Conservation (phyloP, 2,888 invertebrate species). For the Drosophila mimica region DNA sequence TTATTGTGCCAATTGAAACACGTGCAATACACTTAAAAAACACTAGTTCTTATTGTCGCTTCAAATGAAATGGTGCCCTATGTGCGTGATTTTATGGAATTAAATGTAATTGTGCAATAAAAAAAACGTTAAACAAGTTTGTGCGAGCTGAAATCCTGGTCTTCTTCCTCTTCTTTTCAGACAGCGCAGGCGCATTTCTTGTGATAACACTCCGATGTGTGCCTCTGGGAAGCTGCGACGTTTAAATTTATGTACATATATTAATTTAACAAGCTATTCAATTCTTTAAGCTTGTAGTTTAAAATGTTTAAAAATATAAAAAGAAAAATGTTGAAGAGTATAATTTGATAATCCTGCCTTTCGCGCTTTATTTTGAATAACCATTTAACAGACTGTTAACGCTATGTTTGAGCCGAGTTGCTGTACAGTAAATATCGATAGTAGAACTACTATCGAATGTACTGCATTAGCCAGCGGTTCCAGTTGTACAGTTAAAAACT, state of each 20-base stretch:
- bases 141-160: constrained; percentile 47
- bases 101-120: constrained; percentile 62
- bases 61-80: constrained; percentile 44
- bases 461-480: constrained; percentile 9
- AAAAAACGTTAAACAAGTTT: constrained; percentile 73
- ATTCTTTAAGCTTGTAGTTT: neutral
- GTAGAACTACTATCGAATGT: neutral
- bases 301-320: neutral
- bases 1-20: constrained; percentile 44
- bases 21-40: constrained; percentile 51
- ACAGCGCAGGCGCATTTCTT: constrained; percentile 42
- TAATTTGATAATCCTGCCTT: constrained; percentile 7
- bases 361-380: neutral
- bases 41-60: constrained; percentile 53
- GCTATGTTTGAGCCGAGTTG: neutral
- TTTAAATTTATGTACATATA: too few species aligned
- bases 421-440: constrained; percentile 10
- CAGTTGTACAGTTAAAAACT: constrained; percentile 10
- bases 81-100: constrained; percentile 52
- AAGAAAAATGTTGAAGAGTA: neutral
- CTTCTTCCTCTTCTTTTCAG: constrained; percentile 30
- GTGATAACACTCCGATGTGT: constrained; percentile 22
- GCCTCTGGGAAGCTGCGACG: neutral
- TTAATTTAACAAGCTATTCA: neutral
- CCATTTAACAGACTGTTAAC: constrained; percentile 17